Conservation (phyloP, 2,797 vertebrate species). For the Gymnodraco acuticeps region DNA sequence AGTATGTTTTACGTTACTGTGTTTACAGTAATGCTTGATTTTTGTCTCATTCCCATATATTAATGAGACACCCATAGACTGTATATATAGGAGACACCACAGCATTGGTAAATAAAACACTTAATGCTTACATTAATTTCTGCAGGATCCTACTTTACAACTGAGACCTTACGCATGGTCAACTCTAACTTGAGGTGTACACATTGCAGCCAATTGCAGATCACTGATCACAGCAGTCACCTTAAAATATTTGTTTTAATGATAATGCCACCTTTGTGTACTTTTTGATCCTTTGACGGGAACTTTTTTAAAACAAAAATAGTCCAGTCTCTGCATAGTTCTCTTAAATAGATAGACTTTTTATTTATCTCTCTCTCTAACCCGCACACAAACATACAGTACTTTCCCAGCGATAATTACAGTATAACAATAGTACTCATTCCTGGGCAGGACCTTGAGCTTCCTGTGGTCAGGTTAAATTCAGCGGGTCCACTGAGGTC, state of each 20-base stretch:
- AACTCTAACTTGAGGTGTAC: neutral
- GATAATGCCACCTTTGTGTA: slow-evolving; percentile 14
- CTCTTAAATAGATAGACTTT: neutral
- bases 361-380: neutral
- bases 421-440: slow-evolving; percentile 58
- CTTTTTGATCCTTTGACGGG: slow-evolving; percentile 34
- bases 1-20: too few relatives aligned
- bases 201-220: neutral
- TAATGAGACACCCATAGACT: too few relatives aligned
- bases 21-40: too few relatives aligned
- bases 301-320: slow-evolving; percentile 35
- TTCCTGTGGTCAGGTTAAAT: slow-evolving; percentile 72
- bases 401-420: slow-evolving; percentile 65
- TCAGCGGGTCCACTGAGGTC: slow-evolving; percentile 63
- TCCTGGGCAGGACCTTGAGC: slow-evolving; percentile 65
- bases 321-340: slow-evolving; percentile 24
- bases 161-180: neutral
- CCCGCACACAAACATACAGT: slow-evolving; percentile 10
- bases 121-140: too few relatives aligned
- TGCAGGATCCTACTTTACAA: neutral
- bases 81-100: too few relatives aligned
- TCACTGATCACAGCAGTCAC: neutral
- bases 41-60: too few relatives aligned
- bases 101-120: too few relatives aligned
- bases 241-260: neutral